These are phyloP conservation scores for Coendou prehensilis DNA, from an alignment of 2,797 vertebrate genomes.

Conservation along the genomic window DNA sequence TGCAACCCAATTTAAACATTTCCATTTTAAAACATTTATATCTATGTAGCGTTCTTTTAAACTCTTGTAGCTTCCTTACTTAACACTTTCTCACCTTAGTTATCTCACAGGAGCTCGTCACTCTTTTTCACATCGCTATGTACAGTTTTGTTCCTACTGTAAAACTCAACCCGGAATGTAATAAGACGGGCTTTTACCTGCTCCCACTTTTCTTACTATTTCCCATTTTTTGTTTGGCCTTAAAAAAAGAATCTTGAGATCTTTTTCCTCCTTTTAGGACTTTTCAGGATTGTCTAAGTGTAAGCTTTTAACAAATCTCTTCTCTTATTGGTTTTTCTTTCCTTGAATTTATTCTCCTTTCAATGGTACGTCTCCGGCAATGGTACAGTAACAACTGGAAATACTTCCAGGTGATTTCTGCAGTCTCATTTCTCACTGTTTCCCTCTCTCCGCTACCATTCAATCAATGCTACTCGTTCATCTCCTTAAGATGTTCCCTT, in stretches of 20 bases:
- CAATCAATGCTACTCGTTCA: background rate
- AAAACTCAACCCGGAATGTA: background rate
- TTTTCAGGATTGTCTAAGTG: background rate
- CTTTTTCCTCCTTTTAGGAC: background rate
- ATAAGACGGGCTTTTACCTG: fast-evolving
- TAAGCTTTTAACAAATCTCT: background rate
- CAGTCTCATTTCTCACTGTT: background rate
- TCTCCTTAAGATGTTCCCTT: background rate
- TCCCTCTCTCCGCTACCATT: background rate
- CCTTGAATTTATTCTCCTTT: background rate
- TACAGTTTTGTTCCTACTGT: background rate
- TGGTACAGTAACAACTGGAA: background rate
- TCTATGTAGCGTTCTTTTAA: background rate
- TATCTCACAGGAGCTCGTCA: background rate
- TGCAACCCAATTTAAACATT: background rate
- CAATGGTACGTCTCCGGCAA: background rate
- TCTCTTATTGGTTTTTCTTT: background rate
- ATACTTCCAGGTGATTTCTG: background rate
- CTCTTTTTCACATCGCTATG: background rate
- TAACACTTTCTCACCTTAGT: background rate
- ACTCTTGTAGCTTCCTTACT: background rate
- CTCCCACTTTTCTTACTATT: background rate
- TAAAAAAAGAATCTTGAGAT: background rate
- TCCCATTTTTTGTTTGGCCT: background rate
- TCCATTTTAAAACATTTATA: background rate